These are phyloP conservation scores for Motacilla alba DNA, from an alignment of 2,113 vertebrate genomes.

Conservation along the genomic window DNA sequence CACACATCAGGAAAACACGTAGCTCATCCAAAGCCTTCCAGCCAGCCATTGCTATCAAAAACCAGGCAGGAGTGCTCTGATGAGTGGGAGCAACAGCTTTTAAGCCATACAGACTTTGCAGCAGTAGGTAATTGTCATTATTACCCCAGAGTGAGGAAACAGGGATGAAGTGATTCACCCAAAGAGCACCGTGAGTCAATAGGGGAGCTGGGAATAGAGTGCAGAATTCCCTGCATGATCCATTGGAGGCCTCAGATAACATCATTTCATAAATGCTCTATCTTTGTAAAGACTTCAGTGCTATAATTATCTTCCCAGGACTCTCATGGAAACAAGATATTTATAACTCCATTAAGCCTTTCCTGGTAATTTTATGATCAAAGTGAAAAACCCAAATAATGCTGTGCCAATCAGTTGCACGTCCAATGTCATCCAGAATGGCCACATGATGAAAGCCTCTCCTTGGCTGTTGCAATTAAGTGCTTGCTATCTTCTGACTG, in stretches of 20 bases:
- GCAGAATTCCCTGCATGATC: not conserved
- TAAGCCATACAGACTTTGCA: not conserved
- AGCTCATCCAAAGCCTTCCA: not conserved
- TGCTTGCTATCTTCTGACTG: conserved; percentile 13
- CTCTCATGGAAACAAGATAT: conserved; percentile 69
- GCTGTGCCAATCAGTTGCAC: not conserved
- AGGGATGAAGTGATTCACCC: not conserved
- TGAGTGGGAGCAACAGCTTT: not conserved
- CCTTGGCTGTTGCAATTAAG: conserved; percentile 6
- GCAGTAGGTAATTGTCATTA: not conserved
- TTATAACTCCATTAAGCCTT: conserved; percentile 64
- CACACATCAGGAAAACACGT: not conserved
- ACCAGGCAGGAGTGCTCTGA: not conserved
- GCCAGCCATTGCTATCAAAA: not conserved
- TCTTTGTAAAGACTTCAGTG: conserved; percentile 42
- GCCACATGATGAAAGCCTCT: conserved; percentile 29
- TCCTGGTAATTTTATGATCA: conserved; percentile 61
- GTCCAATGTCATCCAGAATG: conserved; percentile 19
- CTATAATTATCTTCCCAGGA: conserved; percentile 65
- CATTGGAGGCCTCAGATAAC: conserved; percentile 13
- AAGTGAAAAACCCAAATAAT: conserved; percentile 36
- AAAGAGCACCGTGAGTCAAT: not conserved
- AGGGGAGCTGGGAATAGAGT: not conserved
- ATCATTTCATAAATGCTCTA: conserved; percentile 40
- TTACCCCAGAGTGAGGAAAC: not conserved